Conservation (phyloP, 2,888 invertebrate genomes). For the Rotaria macrura region DNA sequence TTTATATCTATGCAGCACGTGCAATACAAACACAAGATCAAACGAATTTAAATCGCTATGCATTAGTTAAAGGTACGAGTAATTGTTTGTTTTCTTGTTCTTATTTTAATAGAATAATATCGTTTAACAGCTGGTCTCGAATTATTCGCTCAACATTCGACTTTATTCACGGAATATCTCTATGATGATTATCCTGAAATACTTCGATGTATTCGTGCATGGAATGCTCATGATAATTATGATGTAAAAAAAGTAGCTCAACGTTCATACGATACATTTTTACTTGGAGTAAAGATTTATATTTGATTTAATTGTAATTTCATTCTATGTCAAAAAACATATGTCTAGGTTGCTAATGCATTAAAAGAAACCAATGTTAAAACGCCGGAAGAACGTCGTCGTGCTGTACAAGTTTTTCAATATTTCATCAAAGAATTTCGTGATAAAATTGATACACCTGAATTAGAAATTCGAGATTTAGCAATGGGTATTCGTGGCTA, state of each 20-base stretch:
- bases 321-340: no score
- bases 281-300: constrained; percentile 41
- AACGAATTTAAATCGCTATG: constrained; percentile 27
- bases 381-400: not conserved
- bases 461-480: constrained; percentile 43
- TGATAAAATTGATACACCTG: constrained; percentile 40
- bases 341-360: not conserved
- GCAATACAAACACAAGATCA: constrained; percentile 5
- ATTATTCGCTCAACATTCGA: constrained; percentile 51
- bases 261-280: constrained; percentile 44
- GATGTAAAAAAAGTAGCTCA: constrained; percentile 43
- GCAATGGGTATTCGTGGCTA: constrained; percentile 57
- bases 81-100: not conserved
- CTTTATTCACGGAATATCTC: constrained; percentile 49
- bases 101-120: not conserved
- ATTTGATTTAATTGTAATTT: no score
- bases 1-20: not conserved
- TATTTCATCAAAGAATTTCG: constrained; percentile 46
- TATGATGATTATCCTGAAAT: constrained; percentile 41
- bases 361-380: not conserved
- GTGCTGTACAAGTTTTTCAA: constrained; percentile 37
- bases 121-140: constrained; percentile 45
- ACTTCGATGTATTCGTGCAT: constrained; percentile 42
- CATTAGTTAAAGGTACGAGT: constrained; percentile 12
- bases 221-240: constrained; percentile 45